Conservation (phyloP, 1,140 invertebrate species). For the Aporrectodea caliginosa region DNA sequence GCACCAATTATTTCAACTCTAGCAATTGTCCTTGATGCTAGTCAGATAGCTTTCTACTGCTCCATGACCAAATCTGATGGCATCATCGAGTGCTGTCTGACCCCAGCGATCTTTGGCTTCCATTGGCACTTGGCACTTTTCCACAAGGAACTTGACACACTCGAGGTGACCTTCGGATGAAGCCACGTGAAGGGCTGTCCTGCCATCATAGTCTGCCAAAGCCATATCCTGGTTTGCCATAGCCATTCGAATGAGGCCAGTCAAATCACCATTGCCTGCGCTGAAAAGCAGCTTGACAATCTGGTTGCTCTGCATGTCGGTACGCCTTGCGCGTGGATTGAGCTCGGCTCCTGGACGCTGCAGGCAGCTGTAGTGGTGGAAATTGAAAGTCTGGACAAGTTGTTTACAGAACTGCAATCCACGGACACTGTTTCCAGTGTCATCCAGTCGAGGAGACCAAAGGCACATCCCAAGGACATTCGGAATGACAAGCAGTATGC, state of each 20-base stretch:
- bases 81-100: conserved; percentile 80
- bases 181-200: conserved; percentile 57
- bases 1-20: too few relatives aligned
- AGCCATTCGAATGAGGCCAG: conserved; percentile 76
- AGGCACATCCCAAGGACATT: conserved; percentile 14
- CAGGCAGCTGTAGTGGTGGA: conserved; percentile 62
- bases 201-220: conserved; percentile 60
- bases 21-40: too few relatives aligned
- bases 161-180: conserved; percentile 53
- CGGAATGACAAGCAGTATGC: conserved; percentile 7
- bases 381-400: conserved; percentile 13
- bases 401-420: conserved; percentile 22
- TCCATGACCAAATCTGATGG: conserved; percentile 73
- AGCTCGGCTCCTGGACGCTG: conserved; percentile 86
- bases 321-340: conserved; percentile 71
- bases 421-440: conserved; percentile 9
- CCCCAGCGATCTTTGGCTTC: conserved; percentile 68
- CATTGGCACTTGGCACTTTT: conserved; percentile 7
- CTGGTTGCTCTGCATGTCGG: conserved; percentile 83
- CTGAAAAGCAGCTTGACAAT: conserved; percentile 92
- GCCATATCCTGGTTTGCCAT: conserved; percentile 39
- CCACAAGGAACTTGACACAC: conserved; percentile 17
- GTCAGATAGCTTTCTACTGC: too few relatives aligned
- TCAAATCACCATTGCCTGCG: conserved; percentile 86
- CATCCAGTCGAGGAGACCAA: conserved; percentile 10